A percentile compares a stretch with the other conserved stretches of the same genome.
Evolutionary conservation across 92 coral and sea anemone species (phyloP).

Genomic region (Parazoanthus atlanticus): DNA sequence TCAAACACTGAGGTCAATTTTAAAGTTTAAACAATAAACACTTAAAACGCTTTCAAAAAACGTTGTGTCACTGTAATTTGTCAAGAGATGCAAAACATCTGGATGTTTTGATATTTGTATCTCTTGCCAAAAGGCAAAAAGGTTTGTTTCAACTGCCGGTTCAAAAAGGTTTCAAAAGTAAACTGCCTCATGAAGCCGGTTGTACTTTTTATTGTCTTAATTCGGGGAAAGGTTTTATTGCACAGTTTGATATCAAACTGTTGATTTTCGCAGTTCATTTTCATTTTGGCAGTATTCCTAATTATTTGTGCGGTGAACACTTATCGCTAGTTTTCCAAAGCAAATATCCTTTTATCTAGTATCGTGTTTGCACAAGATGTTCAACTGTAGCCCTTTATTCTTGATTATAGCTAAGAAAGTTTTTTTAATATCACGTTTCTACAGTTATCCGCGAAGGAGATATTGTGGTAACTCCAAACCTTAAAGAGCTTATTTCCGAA

Average conservation of each 20-base stretch:
- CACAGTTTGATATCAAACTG: background rate
- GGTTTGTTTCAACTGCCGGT: no score
- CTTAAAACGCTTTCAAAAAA: background rate
- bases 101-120: background rate
- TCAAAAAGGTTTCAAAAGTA: no score
- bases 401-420: background rate
- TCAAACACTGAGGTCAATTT: background rate
- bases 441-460: constrained; percentile 30
- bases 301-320: background rate
- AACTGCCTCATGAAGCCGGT: no score
- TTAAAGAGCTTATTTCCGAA: constrained; percentile 35
- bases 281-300: background rate
- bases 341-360: background rate
- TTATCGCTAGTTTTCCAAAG: background rate
- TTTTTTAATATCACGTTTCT: background rate
- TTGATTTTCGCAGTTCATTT: no score
- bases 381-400: background rate
- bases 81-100: background rate
- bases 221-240: no score
- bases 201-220: no score
- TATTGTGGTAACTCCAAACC: constrained; percentile 29
- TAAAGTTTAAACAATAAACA: background rate
- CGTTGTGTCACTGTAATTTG: background rate
- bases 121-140: background rate
- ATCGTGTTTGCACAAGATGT: background rate